Evolutionary conservation across 2,113 vertebrate genomes (phyloP).

Genomic region (Takifugu flavidus): DNA sequence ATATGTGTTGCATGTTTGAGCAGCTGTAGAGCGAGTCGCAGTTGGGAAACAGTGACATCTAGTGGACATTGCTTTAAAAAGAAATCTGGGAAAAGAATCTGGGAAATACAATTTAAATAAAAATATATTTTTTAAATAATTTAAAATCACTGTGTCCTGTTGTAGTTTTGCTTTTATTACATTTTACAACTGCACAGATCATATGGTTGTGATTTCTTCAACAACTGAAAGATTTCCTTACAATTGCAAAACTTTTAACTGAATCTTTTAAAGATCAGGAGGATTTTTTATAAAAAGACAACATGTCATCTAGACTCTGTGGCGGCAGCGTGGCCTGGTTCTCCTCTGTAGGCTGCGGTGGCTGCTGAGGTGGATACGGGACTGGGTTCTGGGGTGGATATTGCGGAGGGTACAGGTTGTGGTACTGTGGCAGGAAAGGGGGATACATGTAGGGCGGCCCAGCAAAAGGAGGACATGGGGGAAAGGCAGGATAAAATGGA

Average conservation of each 20-base stretch:
- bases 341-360: constrained; percentile 47
- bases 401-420: background rate
- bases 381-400: background rate
- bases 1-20: no score
- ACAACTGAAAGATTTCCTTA: background rate
- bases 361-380: constrained; percentile 6
- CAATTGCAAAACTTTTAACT: background rate
- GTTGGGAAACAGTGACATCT: no score
- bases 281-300: constrained; percentile 65
- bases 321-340: constrained; percentile 12
- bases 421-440: constrained; percentile 10
- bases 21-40: no score
- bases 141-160: no score
- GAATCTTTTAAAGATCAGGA: constrained; percentile 21
- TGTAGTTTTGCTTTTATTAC: no score
- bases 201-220: background rate
- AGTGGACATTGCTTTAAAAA: no score
- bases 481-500: constrained; percentile 46
- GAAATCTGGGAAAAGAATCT: no score
- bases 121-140: no score
- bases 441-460: constrained; percentile 31
- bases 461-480: constrained; percentile 39
- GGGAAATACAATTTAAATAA: no score
- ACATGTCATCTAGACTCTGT: constrained; percentile 65
- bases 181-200: no score